Base-by-base conservation (phyloP, 2,797 vertebrate genomes). In the Scomberomorus guttatus region DNA sequence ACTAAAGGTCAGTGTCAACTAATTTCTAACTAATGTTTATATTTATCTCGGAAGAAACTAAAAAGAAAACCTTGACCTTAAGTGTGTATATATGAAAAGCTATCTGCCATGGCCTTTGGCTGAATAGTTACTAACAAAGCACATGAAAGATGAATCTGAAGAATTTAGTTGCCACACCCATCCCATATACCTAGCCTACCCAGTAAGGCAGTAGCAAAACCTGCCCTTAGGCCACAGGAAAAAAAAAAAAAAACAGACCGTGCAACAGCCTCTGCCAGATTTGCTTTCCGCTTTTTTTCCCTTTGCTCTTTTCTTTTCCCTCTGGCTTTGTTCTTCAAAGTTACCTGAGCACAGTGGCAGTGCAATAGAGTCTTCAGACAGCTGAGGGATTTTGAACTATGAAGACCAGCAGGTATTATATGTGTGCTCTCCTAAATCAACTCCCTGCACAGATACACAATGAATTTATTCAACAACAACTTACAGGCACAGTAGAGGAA, bases 271-370 rank as follows among this genome's bases (percentile, higher is more conserved):
- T 87, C 81, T 87, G 90, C 91, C 90, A 90, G 86, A 89, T 91
- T 93, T 92, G 63, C 88, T 90, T 92, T 90, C 89, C 85, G 77
- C 82, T 86, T 81, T 89, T 90, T 84, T 88, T 58, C 62, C 69
- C 64, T 84, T 84, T 63, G 61, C 85, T 88, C 85, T 84, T 90
- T 93, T 87, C 86, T 90, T 89, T 82, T 81, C 90, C 93, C 88
- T 76, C 62, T 75, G 89, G 93, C 93, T 92, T 94, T 93, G 91
- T 93, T 94, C 94, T 94, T 94, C 90, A 93, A 92, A 93, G 92
- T 83, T 90, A 89, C 79, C 87, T 77, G 78, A 90, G 90, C 89
- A 75, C 81, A 86, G 86, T 84, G 82, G 89, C 86, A 62, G 78
- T 76, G 80, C 57, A 76, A 74, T 72, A 76, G 75, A 89, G 83